These are phyloP conservation scores for Cyprinodon brontotheroides DNA, from an alignment of 2,113 vertebrate species.

Conservation along the genomic window DNA sequence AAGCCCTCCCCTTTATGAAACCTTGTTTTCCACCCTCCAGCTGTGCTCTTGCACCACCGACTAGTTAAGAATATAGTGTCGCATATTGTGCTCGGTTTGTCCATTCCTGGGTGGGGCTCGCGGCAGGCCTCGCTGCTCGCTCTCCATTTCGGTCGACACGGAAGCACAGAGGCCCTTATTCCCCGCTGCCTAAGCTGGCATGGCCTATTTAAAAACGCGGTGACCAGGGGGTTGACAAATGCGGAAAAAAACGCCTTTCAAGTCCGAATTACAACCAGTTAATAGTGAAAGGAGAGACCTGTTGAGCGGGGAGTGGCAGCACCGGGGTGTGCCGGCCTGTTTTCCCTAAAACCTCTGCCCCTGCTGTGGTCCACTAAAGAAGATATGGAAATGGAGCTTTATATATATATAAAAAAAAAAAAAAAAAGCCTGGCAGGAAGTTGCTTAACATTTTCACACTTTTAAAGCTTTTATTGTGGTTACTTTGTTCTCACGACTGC, in stretches of 20 bases:
- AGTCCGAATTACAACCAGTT: conserved; percentile 75
- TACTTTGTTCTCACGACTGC: not conserved
- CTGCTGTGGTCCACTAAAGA: conserved; percentile 50
- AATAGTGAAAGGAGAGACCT: conserved; percentile 79
- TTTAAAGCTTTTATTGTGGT: not conserved
- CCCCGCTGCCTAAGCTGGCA: conserved; percentile 63
- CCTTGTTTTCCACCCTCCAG: conserved; percentile 46
- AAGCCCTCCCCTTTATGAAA: conserved; percentile 12
- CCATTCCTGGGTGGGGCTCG: conserved; percentile 39
- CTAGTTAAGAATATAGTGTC: conserved; percentile 65
- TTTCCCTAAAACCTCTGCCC: not conserved
- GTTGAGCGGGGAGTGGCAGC: conserved; percentile 66
- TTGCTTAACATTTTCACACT: conserved; percentile 51
- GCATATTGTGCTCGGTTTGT: conserved; percentile 35
- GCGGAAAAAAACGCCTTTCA: conserved; percentile 68
- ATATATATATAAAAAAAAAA: conserved; percentile 64
- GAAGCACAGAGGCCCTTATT: conserved; percentile 25
- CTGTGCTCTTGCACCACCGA: conserved; percentile 36
- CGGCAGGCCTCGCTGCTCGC: conserved; percentile 60
- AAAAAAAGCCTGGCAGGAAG: conserved; percentile 70
- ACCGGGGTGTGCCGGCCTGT: conserved; percentile 12
- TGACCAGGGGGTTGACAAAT: conserved; percentile 33
- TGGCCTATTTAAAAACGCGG: conserved; percentile 44
- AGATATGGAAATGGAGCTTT: conserved; percentile 74
- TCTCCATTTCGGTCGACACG: conserved; percentile 53